phyloP scores from a whole-genome alignment of 1,140 invertebrate species.

The Drosophila tani region DNA sequence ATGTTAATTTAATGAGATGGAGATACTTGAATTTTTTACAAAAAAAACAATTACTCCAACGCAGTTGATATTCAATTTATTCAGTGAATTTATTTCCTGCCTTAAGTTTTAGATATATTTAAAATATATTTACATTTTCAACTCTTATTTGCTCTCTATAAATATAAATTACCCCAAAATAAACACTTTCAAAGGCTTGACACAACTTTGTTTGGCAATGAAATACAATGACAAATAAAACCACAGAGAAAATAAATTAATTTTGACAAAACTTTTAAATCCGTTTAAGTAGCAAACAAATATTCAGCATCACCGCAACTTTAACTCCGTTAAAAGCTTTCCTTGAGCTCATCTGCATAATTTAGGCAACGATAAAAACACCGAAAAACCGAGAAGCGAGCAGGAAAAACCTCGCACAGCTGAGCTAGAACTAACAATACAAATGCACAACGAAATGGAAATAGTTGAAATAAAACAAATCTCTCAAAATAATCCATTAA shows the following conservation, averaged over 20 bases:
- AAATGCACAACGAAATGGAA: constrained; percentile 17
- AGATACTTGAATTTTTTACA: no score
- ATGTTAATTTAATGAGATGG: no score
- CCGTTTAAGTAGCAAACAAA: constrained; percentile 27
- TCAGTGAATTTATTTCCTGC: no score
- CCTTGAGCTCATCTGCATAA: constrained; percentile 44
- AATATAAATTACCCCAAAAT: not conserved
- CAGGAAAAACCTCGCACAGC: not conserved
- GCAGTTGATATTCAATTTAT: no score
- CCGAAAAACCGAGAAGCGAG: not conserved
- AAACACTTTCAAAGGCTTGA: not conserved
- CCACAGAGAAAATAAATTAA: not conserved
- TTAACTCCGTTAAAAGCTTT: constrained; percentile 27
- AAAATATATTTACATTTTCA: no score
- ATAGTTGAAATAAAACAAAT: constrained; percentile 36
- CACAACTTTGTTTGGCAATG: not conserved
- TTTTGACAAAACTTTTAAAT: constrained; percentile 7
- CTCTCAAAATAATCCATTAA: constrained; percentile 68
- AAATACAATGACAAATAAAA: not conserved
- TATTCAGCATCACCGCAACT: constrained; percentile 30
- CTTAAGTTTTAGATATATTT: no score
- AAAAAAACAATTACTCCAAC: no score
- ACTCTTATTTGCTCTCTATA: no score
- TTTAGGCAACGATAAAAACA: constrained; percentile 42
- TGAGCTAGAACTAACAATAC: constrained; percentile 16